Conservation (phyloP, 2,888 invertebrate genomes). For the Acanthosoma haemorrhoidale region DNA sequence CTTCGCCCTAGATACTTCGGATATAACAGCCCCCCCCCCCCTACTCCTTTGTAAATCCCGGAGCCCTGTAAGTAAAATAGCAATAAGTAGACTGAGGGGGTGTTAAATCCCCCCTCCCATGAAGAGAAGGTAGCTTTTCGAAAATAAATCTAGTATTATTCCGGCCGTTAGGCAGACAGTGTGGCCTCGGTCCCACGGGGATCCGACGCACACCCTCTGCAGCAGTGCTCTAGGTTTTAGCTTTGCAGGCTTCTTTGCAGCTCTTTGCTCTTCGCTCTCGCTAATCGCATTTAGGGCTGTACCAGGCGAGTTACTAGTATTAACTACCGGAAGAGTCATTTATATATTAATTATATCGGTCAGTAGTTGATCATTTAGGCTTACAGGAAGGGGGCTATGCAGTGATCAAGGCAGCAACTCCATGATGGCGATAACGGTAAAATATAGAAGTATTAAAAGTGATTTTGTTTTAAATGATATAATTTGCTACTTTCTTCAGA, state of each 20-base stretch:
- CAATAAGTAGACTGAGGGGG: neutral
- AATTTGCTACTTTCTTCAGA: too few relatives aligned
- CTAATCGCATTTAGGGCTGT: neutral
- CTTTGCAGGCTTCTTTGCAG: neutral
- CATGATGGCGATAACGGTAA: too few relatives aligned
- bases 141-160: conserved; percentile 26
- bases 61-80: neutral
- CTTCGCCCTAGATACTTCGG: too few relatives aligned
- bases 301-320: neutral
- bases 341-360: too few relatives aligned
- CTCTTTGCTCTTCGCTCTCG: neutral
- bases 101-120: too few relatives aligned
- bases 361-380: too few relatives aligned
- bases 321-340: too few relatives aligned
- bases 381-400: too few relatives aligned
- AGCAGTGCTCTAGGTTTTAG: neutral
- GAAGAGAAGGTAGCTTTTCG: conserved; percentile 6
- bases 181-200: conserved; percentile 13
- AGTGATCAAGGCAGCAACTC: too few relatives aligned
- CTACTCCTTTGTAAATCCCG: neutral
- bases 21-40: neutral
- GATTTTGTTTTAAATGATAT: too few relatives aligned
- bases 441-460: too few relatives aligned
- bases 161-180: conserved; percentile 16
- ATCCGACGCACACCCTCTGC: too few relatives aligned